Evolutionary conservation across 2,797 vertebrate genomes (phyloP).

Genomic region (Selene dorsalis): DNA sequence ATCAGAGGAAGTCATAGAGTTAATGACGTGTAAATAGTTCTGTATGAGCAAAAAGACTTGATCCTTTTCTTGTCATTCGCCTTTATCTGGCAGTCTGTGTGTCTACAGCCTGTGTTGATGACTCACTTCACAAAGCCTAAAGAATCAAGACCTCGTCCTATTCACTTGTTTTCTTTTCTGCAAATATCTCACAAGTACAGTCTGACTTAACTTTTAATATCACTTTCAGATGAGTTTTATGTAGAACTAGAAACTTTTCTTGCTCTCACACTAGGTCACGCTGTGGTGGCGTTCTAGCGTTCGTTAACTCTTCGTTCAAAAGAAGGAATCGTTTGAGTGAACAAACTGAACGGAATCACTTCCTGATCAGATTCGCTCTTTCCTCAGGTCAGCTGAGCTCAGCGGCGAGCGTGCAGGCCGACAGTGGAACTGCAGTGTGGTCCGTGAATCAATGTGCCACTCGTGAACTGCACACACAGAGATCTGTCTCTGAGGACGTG

Average conservation of each 20-base stretch:
- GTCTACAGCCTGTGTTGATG: not conserved
- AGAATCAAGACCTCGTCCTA: not conserved
- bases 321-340: too few species aligned
- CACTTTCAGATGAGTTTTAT: not conserved
- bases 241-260: not conserved
- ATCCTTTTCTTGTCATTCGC: not conserved
- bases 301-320: too few species aligned
- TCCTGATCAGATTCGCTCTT: too few species aligned
- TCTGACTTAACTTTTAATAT: not conserved
- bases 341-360: too few species aligned
- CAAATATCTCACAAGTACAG: not conserved
- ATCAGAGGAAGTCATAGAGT: not conserved
- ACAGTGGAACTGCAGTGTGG: too few species aligned
- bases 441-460: too few species aligned
- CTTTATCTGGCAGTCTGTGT: not conserved
- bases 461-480: too few species aligned
- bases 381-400: too few species aligned
- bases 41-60: not conserved
- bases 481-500: too few species aligned
- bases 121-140: not conserved
- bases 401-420: too few species aligned
- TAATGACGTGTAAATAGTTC: not conserved
- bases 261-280: not conserved
- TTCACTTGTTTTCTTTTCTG: not conserved
- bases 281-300: too few species aligned